Evolutionary conservation across 2,888 invertebrate genomes (phyloP).

Genomic region (Labia minor): DNA sequence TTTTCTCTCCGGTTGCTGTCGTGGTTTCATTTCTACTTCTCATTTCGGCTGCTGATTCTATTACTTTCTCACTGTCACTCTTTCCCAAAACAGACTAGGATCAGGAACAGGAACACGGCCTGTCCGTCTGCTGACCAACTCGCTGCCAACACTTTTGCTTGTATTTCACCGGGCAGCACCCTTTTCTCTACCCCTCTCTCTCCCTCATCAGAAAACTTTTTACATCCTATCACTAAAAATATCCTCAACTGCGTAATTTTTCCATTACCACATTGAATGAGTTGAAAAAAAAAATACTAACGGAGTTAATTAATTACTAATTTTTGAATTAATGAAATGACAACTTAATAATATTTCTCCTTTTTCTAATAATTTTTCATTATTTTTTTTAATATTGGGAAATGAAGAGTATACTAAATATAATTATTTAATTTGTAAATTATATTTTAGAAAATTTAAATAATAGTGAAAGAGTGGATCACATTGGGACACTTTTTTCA

Average conservation of each 20-base stretch:
- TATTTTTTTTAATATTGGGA: no score
- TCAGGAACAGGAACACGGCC: conserved; percentile 8
- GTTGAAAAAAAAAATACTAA: no score
- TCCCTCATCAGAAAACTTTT: neutral
- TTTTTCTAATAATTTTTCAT: no score
- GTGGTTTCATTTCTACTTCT: conserved; percentile 13
- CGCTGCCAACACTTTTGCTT: neutral
- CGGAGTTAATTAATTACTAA: no score
- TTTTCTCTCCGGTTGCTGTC: neutral
- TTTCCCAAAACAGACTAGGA: neutral
- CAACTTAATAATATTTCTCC: no score
- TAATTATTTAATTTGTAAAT: no score
- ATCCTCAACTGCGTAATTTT: neutral
- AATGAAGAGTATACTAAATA: no score
- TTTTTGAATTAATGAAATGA: no score
- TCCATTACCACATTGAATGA: no score
- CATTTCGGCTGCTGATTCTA: conserved; percentile 1
- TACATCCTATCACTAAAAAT: neutral
- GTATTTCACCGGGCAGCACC: neutral
- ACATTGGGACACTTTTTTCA: no score
- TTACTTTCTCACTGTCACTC: neutral
- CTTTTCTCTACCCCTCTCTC: neutral
- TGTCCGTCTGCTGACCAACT: conserved; percentile 13
- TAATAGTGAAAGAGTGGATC: no score
- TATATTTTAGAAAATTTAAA: no score